Base-by-base conservation (phyloP, 2,797 vertebrate genomes). In the Morus bassanus region DNA sequence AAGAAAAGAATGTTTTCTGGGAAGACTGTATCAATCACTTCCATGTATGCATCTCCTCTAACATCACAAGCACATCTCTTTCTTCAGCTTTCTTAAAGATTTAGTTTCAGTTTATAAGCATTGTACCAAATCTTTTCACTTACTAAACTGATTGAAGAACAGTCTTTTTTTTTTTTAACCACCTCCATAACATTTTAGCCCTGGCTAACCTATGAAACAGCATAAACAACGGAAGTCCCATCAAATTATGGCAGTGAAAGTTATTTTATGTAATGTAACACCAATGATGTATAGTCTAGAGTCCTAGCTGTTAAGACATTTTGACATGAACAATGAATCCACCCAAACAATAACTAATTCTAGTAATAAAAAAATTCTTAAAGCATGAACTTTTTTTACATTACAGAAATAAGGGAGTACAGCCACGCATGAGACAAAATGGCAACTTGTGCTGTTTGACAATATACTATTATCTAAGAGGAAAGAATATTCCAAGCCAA, bases 61-160 rank as follows among this genome's bases (percentile, higher is more conserved):
- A 57, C 9, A 50, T 10, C 16, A 23, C 21, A 30, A 3, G 1
- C 1, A 3, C 6, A 73, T 43, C 21, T 39, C 5, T 35, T 19
- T 84, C 21, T 30, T 6, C 9, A 68, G 28, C 7, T 46, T 79
- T 76, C 30, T 60, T 67, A 27, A 86, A 74, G 5, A 53, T 37
- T 39, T 33, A 1, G 2, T 75, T 89, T 72, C 18, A 21, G 7
- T 56, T 81, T 80, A 53, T 23, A 41, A 90, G 9, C 11, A 77
- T 17, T 14, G 4, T 50, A 78, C 13, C 7, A 53, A 88, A 37
- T 56, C 10, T 70, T 65, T 57, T 61, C 10, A 39, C 25, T 72
- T 63, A 43, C 14, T 85, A 9, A 87, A 48, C 2, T 37, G 8
- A 48, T 15, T 31, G 45, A 88, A 72, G 16, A 65, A 30, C 9